Base-by-base conservation (phyloP, 1,140 invertebrate genomes). In the Sinella curviseta region DNA sequence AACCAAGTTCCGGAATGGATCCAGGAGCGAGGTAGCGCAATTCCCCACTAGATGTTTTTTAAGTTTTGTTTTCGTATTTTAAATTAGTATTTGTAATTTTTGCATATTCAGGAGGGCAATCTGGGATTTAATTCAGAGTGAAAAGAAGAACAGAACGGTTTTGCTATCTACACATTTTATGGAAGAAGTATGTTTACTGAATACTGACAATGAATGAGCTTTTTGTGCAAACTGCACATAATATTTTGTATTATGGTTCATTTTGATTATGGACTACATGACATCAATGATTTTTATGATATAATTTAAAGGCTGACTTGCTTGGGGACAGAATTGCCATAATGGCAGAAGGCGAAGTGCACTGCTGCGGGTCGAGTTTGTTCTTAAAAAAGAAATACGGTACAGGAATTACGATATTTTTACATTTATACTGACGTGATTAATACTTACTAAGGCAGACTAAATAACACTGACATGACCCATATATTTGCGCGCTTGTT, bases 41-140 rank as follows among this genome's bases (percentile, higher is more conserved):
- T n/a, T n/a, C n/a, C n/a, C n/a, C n/a, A n/a, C n/a, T n/a, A n/a
- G n/a, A n/a, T n/a, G n/a, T n/a, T n/a, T n/a, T n/a, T n/a, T n/a
- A n/a, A n/a, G n/a, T n/a, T n/a, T n/a, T n/a, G n/a, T n/a, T n/a
- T n/a, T n/a, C n/a, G n/a, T n/a, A n/a, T n/a, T n/a, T n/a, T n/a
- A n/a, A n/a, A n/a, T n/a, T n/a, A n/a, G n/a, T n/a, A n/a, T n/a
- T n/a, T n/a, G n/a, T n/a, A n/a, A n/a, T n/a, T n/a, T n/a, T n/a
- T n/a, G n/a, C n/a, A n/a, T n/a, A n/a, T n/a, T n/a, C 20, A 8
- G 39, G 8, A 48, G 39, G 20, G 8, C 39, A 8, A 48, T 20
- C 20, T 48, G 39, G 97, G 93, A 98, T 85, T 85, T 97, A 34
- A 84, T 84, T 55, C 76, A 83, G 76, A 79, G 83, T 87, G 65